Evolutionary conservation across 2,113 vertebrate genomes (phyloP).

Genomic region (Geococcyx californianus): DNA sequence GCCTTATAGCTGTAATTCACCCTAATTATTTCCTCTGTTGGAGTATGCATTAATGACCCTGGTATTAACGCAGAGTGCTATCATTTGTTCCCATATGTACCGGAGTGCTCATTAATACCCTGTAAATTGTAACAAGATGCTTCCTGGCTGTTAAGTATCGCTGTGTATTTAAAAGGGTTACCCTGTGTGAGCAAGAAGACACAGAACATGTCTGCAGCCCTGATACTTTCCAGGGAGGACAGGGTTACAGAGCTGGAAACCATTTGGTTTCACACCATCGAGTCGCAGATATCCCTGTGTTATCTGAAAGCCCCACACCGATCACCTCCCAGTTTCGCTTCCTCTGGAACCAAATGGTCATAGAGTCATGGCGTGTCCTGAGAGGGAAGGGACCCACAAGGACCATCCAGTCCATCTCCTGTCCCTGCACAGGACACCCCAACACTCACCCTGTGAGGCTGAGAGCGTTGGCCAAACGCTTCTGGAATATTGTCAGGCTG

Average conservation of each 20-base stretch:
- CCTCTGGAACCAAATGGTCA: background rate
- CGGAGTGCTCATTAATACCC: constrained; percentile 37
- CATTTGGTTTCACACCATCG: rapidly evolving
- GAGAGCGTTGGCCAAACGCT: too few species aligned
- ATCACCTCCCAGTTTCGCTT: constrained; percentile 10
- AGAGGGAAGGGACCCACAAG: too few species aligned
- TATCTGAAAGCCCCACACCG: background rate
- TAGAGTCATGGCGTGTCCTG: too few species aligned
- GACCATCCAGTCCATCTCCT: too few species aligned
- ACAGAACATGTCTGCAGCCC: background rate
- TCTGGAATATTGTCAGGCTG: too few species aligned
- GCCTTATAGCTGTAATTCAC: background rate
- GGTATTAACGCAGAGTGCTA: background rate
- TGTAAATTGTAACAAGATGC: background rate
- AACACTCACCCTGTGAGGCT: too few species aligned
- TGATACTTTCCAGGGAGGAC: background rate
- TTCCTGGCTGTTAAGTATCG: background rate
- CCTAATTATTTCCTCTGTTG: constrained; percentile 30
- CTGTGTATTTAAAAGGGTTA: background rate
- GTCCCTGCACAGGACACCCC: too few species aligned
- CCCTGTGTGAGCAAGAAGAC: background rate
- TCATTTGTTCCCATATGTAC: constrained; percentile 41
- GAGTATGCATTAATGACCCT: constrained; percentile 31
- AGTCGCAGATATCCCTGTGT: background rate
- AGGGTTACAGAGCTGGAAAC: background rate